Base-by-base conservation (phyloP, 2,113 vertebrate genomes). In the Rhegmatorhina hoffmannsi region DNA sequence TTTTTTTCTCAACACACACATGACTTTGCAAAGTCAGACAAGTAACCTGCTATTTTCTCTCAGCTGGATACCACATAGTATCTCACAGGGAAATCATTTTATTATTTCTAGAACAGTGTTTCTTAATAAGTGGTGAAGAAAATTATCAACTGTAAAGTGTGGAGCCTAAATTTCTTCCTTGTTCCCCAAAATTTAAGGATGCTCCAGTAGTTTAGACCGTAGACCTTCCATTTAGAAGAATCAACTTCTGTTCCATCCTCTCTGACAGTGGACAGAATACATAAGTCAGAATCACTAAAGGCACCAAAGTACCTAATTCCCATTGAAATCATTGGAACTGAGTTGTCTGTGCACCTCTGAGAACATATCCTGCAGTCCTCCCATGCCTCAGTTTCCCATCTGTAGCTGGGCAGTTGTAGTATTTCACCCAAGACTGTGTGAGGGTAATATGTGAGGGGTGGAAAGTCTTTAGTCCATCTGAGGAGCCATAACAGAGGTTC, bases 11-110 rank as follows among this genome's bases (percentile, higher is more conserved):
- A 53, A 34, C 8, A 19, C 50, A 38, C 52, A 29, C 34, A 11
- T 28, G 52, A 67, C 70, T 92, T 78, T 20, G 34, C 4, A 28
- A 92, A 92, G 74, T 86, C 69, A 94, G 76, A 87, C 3, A 18
- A 86, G 85, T 70, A 86, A 84, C 76, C 85, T 92, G 68, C 85
- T 95, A 74, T 84, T 96, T 89, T 91, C 85, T 91, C 90, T 92
- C 95, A 90, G 69, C 69, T 93, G 85, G 94, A 84, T 93, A 77
- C 7, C 7, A 78, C 81, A 36, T 52, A 85, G 60, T 90, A 77
- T 76, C 23, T 75, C 90, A 90, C 90, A 56, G 56, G 90, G 93
- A 94, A 96, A 96, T 95, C 47, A 86, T 64, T 93, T 84, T 84
- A 86, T 96, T 93, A 92, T 91, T 90, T 95, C 93, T 93, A 78